phyloP scores from a whole-genome alignment of 2,888 invertebrate genomes.

The Pherbina coryleti region DNA sequence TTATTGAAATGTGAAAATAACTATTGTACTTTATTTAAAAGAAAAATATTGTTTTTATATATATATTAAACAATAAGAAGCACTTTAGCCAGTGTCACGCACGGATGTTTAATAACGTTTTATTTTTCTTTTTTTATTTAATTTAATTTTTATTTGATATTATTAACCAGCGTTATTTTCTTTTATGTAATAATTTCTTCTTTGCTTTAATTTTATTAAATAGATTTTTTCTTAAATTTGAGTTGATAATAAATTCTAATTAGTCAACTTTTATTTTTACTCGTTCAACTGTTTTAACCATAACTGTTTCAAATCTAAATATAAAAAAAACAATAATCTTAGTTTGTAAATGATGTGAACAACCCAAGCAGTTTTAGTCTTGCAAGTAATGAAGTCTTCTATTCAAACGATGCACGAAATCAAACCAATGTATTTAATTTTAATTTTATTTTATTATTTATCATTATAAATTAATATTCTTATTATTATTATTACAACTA shows the following conservation, averaged over 20 bases:
- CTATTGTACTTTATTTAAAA: slow-evolving; percentile 10
- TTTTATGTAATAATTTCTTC: neutral
- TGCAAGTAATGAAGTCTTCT: neutral
- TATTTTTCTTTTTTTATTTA: neutral
- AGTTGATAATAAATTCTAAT: neutral
- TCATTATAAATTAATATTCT: slow-evolving; percentile 26
- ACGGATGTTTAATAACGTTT: neutral
- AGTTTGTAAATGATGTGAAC: neutral
- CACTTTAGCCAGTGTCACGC: neutral
- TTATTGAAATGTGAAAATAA: neutral
- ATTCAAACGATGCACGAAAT: slow-evolving; percentile 20
- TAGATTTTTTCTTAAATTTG: neutral
- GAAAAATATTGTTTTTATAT: neutral
- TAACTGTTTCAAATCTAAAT: too few relatives aligned
- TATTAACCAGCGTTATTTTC: neutral
- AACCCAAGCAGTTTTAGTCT: neutral
- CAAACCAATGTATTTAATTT: slow-evolving; percentile 26
- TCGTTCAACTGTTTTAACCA: neutral
- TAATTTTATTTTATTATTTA: slow-evolving; percentile 34
- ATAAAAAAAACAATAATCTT: neutral
- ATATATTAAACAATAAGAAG: neutral
- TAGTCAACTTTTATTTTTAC: neutral
- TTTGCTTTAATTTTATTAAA: neutral
- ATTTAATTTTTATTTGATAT: neutral
- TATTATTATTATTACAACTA: slow-evolving; percentile 19